Evolutionary conservation across 2,888 invertebrate species (phyloP), one percentile per base, ranked within the genome.

Genomic region (Chrysolina americana): DNA sequence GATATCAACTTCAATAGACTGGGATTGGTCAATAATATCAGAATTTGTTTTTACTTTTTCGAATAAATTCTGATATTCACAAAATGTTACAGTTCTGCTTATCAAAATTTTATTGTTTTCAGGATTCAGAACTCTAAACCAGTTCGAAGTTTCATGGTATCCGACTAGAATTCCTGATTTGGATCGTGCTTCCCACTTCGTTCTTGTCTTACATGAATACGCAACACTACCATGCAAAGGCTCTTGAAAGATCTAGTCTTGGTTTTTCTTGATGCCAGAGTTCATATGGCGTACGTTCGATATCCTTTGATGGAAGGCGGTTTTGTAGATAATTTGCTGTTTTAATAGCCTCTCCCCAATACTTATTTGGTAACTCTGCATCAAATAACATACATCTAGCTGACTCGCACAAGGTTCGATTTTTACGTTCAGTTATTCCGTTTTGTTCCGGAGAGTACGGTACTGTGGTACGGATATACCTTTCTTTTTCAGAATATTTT

Each of bases 141-240:
- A 8, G 15, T 50, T 50, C 8, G 50, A 50, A 50, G 15, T 15
- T n/a, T 50, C 50, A 50, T 50, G 6, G 17, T 50, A 50, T 15
- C 50, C 50, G 9, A 50, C 17, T 8, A 50, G 17, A 50, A 50
- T 17, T 17, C 50, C 17, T n/a, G n/a, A 9, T 50, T 78, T 74
- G 3, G 71, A 63, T 65, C 79, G 68, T 1, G 78, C 63, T 9
- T 82, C 80, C n/a, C 84, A 81, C 74, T 83, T 85, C 44, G 80
- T 80, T 74, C 71, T 77, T 2, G 53, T 53, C 19, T 53, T 21
- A 53, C 19, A 53, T 9, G 53, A 2, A 53, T 53, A 53, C 8
- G 53, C 53, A 53, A 50, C 15, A 50, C 50, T 50, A 17, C 50
- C 50, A n/a, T n/a, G n/a, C n/a, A 17, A 50, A 50, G 6, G 50